phyloP scores from a whole-genome alignment of 2,113 vertebrate species.

The Ceyx melanurus region DNA sequence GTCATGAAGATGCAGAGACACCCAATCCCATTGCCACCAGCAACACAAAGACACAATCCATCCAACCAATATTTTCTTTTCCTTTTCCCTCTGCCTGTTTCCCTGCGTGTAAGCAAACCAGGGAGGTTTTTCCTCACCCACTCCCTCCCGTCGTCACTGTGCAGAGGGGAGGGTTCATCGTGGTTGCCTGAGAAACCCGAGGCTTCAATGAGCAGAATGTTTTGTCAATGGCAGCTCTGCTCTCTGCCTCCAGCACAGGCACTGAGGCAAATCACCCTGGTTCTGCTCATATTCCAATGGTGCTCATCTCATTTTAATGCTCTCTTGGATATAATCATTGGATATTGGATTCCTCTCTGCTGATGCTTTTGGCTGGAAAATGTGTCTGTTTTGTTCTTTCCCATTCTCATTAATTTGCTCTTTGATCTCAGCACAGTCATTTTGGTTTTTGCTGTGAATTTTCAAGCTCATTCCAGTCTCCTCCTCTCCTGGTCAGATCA shows the following conservation, averaged over 20 bases:
- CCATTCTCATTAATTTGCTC: neutral
- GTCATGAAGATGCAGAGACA: neutral
- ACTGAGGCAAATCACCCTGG: neutral
- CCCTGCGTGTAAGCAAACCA: no score
- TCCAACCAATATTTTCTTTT: neutral
- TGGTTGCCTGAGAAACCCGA: neutral
- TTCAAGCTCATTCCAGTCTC: neutral
- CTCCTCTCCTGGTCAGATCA: neutral
- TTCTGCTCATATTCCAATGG: neutral
- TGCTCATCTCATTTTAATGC: neutral
- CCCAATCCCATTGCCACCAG: fast-evolving
- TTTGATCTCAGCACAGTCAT: neutral
- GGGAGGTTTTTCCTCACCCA: neutral
- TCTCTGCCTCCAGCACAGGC: neutral
- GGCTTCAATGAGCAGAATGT: neutral
- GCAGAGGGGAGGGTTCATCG: neutral
- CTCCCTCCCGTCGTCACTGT: neutral
- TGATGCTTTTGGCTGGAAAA: neutral
- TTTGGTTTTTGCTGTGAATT: neutral
- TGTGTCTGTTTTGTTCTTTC: neutral
- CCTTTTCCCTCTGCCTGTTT: neutral
- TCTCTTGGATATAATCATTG: neutral
- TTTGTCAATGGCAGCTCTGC: neutral
- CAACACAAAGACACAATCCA: neutral
- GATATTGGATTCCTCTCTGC: neutral